A percentile compares a stretch with the other conserved stretches of the same genome.
Evolutionary conservation across 2,797 vertebrate genomes (phyloP).

Genomic region (Coregonus ussuriensis): DNA sequence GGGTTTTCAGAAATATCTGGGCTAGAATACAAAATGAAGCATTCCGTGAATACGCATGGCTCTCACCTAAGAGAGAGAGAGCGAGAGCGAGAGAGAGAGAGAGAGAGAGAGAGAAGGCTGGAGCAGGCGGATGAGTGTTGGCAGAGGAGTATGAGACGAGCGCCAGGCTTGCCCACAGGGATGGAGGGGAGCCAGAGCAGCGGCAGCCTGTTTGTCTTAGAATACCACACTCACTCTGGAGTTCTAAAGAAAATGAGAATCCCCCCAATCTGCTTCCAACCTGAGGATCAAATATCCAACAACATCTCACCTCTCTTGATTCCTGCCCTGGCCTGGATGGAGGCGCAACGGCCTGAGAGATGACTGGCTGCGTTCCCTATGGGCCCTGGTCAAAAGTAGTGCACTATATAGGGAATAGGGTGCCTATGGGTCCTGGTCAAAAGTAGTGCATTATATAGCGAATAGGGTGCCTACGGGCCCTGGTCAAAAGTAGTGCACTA

Average conservation of each 20-base stretch:
- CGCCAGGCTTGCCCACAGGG: slow-evolving; percentile 50
- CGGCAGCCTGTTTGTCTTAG: slow-evolving; percentile 62
- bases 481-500: too few species aligned
- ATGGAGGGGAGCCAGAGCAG: slow-evolving; percentile 55
- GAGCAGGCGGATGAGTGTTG: slow-evolving; percentile 32
- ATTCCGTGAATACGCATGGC: slow-evolving; percentile 36
- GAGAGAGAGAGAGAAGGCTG: background rate
- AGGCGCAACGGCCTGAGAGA: background rate
- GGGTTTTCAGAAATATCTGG: slow-evolving; percentile 7
- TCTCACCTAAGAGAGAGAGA: slow-evolving; percentile 20
- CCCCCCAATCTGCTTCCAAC: slow-evolving; percentile 42
- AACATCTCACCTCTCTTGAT: slow-evolving; percentile 55
- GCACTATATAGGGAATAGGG: background rate
- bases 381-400: background rate
- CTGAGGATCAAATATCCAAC: slow-evolving; percentile 54
- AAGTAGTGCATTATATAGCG: too few species aligned
- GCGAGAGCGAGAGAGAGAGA: background rate
- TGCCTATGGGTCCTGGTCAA: too few species aligned
- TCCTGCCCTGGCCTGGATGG: background rate
- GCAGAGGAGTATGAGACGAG: slow-evolving; percentile 19
- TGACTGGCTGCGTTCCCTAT: background rate
- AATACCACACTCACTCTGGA: slow-evolving; percentile 23
- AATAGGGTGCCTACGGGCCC: too few species aligned
- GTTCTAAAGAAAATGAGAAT: slow-evolving; percentile 43
- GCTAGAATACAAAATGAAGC: slow-evolving; percentile 33